Conservation (phyloP, 2,113 vertebrate species). For the Phasianus colchicus region DNA sequence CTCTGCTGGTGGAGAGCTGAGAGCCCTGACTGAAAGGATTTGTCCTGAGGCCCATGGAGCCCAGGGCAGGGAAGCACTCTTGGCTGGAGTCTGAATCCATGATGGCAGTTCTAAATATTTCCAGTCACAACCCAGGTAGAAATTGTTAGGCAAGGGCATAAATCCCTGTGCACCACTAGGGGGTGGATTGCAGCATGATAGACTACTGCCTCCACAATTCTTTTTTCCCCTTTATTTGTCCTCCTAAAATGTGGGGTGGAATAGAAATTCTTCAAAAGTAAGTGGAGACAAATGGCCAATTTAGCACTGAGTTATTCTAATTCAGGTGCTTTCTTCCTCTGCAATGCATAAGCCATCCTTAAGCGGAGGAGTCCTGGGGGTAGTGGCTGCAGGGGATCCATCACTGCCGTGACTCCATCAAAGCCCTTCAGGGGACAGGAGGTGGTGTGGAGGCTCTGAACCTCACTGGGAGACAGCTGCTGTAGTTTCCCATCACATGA, state of each 20-base stretch:
- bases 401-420: slow-evolving; percentile 42
- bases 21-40: neutral
- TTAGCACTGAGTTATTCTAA: slow-evolving; percentile 43
- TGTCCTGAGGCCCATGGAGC: neutral
- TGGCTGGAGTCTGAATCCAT: neutral
- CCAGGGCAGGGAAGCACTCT: neutral
- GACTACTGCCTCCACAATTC: neutral
- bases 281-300: neutral
- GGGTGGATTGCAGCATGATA: neutral
- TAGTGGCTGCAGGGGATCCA: slow-evolving; percentile 63
- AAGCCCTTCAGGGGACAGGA: slow-evolving; percentile 42
- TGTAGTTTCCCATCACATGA: neutral
- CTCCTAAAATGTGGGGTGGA: neutral
- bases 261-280: slow-evolving; percentile 33
- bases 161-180: slow-evolving; percentile 47
- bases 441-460: neutral
- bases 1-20: neutral
- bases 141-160: neutral
- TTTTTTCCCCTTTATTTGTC: neutral
- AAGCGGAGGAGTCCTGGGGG: slow-evolving; percentile 41
- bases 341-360: slow-evolving; percentile 42
- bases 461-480: neutral
- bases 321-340: slow-evolving; percentile 50
- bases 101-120: neutral
- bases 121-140: neutral